Base-by-base conservation (phyloP, 2,113 vertebrate species). In the Gopherus evgoodei region DNA sequence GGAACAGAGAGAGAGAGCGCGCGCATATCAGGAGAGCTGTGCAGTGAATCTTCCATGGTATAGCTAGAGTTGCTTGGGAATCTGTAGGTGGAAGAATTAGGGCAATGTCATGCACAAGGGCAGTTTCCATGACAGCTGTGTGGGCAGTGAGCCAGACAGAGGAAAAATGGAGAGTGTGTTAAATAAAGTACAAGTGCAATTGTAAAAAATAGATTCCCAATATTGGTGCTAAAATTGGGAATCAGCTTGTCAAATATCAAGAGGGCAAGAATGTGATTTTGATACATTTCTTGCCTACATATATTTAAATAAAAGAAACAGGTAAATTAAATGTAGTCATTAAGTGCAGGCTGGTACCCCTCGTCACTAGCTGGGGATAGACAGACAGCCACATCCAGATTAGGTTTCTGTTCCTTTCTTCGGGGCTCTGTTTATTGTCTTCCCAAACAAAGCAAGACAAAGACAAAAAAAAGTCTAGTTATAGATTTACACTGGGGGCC, bases 51-150 rank as follows among this genome's bases (percentile, higher is more conserved):
- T 69, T 85, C 47, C 49, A 17, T 4, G 82, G 49, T 4, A 0
- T 90, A 90, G 75, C 57, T 93, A 79, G 91, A 84, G 56, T 14
- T 84, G 62, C 82, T 91, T 82, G 56, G 89, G 44, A 95, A 90
- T 89, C 94, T 75, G 75, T 86, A 94, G 91, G 92, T 96, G 87
- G 94, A 96, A 96, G 92, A 96, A 91, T 90, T 86, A 93, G 89
- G 94, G 78, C 87, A 95, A 93, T 88, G 87, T 92, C 96, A 95
- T 89, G 83, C 57, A 96, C 86, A 91, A 96, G 92, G 94, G 88
- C 91, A 97, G 38, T 76, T 76, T 76, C 42, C 75, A 44, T 76
- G 38, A 76, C 75, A 76, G 91, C 92, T 92, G 88, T 87, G 75
- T 97, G 91, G 87, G 89, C 94, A 94, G 88, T 65, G 35, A 93